Evolutionary conservation across 2,888 invertebrate genomes (phyloP), one percentile per base, ranked within the genome.

Genomic region (Perizoma affinitatum): DNA sequence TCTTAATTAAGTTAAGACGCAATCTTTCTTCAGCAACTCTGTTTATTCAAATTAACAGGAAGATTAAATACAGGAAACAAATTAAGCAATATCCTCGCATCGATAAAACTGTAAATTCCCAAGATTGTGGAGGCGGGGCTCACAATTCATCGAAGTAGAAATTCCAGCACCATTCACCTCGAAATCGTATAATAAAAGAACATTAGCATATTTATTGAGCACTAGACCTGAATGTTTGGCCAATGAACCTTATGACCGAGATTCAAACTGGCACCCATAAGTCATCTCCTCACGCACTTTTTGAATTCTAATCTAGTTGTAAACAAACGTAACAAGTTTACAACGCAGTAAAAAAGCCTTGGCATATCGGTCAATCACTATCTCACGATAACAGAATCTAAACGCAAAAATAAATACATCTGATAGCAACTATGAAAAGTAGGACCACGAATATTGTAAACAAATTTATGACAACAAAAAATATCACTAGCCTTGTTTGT

Each of bases 191-290:
- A 68, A 72, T 73, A 71, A 68, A 72, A 66, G 55, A 65, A 61
- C 63, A 73, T 80, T 77, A 75, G 65, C 76, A 78, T 79, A 76
- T 75, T 72, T 74, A 74, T 69, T 54, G 70, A 70, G 72, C 66
- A 70, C 68, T 67, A 72, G 68, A 71, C 69, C 71, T 71, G 72
- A 67, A 72, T 74, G 59, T 67, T 22, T 66, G 71, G 72, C 45
- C 72, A 71, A 65, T 65, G 74, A 76, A 72, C 73, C 72, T 22
- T 22, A 40, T 54, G 56, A 53, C 57, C 56, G 60, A 65, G 51
- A 44, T n/a, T 58, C 38, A 53, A 61, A 69, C 58, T 54, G 53
- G 58, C 61, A 60, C 63, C 55, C 59, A 69, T 68, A 61, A 58
- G 58, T 50, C 54, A 63, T 54, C 54, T 63, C 50, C 54, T 47